Percentiles rank a stretch among this genome's conserved stretches.
phyloP scores from a whole-genome alignment of 2,888 invertebrate genomes.

The Synanthedon tipuliformis region DNA sequence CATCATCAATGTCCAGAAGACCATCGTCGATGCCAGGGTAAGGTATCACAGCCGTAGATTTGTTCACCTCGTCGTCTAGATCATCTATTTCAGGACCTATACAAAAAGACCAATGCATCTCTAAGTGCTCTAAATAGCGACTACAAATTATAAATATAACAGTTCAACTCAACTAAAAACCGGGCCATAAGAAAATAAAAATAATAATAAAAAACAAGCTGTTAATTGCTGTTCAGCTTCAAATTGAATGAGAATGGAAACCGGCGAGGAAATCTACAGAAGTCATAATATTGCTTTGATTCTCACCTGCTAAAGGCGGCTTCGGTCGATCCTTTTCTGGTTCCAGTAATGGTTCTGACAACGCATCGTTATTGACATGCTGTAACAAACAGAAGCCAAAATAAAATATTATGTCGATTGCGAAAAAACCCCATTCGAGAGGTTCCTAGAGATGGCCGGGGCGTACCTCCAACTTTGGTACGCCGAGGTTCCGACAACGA shows the following conservation, averaged over 20 bases:
- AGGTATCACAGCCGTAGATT: conserved; percentile 35
- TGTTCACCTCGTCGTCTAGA: conserved; percentile 39
- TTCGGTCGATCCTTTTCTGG: conserved; percentile 44
- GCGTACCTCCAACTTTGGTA: too few species aligned
- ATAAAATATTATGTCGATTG: too few species aligned
- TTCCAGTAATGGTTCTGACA: conserved; percentile 47
- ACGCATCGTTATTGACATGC: background rate
- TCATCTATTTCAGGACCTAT: conserved; percentile 71
- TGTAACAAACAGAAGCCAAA: background rate
- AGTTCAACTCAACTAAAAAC: too few species aligned
- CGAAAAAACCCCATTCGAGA: too few species aligned
- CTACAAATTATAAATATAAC: too few species aligned
- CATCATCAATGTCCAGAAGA: conserved; percentile 41
- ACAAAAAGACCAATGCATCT: background rate
- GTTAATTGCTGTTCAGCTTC: too few species aligned
- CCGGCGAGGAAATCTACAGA: background rate
- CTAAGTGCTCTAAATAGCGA: too few species aligned
- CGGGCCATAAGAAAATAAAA: too few species aligned
- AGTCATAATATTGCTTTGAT: background rate
- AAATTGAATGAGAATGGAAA: background rate
- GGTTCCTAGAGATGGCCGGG: too few species aligned
- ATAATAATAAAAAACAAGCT: too few species aligned
- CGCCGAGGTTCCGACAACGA: too few species aligned
- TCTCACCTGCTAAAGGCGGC: conserved; percentile 59
- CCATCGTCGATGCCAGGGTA: conserved; percentile 76